A percentile compares a stretch with the other conserved stretches of the same genome.
Evolutionary conservation across 1,140 invertebrate genomes (phyloP).

Genomic region (Grapholita molesta): DNA sequence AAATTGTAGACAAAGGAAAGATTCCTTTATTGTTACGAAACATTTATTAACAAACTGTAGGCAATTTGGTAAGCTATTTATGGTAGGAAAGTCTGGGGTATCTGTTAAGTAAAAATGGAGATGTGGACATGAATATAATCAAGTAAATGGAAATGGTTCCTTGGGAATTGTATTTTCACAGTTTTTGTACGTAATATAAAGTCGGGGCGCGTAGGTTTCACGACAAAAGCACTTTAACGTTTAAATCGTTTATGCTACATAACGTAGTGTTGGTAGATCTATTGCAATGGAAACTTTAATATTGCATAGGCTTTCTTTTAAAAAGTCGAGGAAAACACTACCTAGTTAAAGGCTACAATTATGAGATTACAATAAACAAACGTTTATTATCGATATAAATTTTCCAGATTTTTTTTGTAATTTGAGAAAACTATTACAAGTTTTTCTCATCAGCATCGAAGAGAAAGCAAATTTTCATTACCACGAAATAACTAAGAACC

Average conservation of each 20-base stretch:
- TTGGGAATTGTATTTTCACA: background rate
- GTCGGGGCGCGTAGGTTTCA: background rate
- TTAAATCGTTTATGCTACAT: background rate
- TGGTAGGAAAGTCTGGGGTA: background rate
- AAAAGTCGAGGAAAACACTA: no score
- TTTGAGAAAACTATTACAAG: no score
- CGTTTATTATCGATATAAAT: no score
- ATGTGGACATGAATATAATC: background rate
- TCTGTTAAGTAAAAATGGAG: background rate
- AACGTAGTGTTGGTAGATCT: background rate
- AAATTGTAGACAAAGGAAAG: slow-evolving; percentile 10
- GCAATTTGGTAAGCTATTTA: background rate
- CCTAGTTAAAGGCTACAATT: no score
- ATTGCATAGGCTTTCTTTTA: background rate
- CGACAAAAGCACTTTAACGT: background rate
- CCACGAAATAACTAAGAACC: no score
- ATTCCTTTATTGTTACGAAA: background rate
- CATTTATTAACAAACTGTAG: background rate
- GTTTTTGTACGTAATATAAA: background rate
- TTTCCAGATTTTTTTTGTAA: no score
- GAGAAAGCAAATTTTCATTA: no score
- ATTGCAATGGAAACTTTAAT: background rate
- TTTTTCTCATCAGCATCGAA: no score
- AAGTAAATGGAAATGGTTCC: background rate
- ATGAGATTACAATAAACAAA: no score